Evolutionary conservation across 2,113 vertebrate genomes (phyloP), one percentile per base, ranked within the genome.

Genomic region (Gadus chalcogrammus): DNA sequence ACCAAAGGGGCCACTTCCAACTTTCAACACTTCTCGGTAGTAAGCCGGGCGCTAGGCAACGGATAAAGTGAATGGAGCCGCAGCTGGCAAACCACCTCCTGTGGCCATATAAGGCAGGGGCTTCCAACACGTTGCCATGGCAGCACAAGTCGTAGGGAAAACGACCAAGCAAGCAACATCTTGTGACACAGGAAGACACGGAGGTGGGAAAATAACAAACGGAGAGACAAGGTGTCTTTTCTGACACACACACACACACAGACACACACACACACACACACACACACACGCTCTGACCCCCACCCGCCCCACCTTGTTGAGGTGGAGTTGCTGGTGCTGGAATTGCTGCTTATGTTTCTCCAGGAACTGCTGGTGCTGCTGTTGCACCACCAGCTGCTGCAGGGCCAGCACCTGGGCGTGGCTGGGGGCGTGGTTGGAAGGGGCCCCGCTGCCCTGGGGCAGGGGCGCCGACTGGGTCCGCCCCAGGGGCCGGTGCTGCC

Each of bases 341-440:
- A 97, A 97, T 73, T 98, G 96, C 90, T 97, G 96, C 88, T 97
- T 98, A 90, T 98, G 96, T 91, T 98, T 98, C 92, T 98, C 96
- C 91, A 97, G 91, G 87, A 98, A 98, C 88, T 97, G 96, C 90
- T 98, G 95, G 91, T 98, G 96, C 86, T 98, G 96, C 91, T 98
- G 96, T 88, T 98, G 96, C 84, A 98, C 93, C 76, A 98, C 96
- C 82, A 98, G 91, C 90, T 98, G 96, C 89, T 98, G 96, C 74
- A 98, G 92, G 56, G 95, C 96, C 84, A 95, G 93, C 58, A 87
- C 89, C 80, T 90, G 89, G 16, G 88, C 88, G 6, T 90, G 89
- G 0, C 86, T 87, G 72, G 89, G 92, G 20, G 95, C 60, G 38
- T 70, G 28, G 60, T 6, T n/a, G 60, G 60, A 20, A 15, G 89